Conservation (phyloP, 2,888 invertebrate genomes). For the Scaptomyza tumidula region DNA sequence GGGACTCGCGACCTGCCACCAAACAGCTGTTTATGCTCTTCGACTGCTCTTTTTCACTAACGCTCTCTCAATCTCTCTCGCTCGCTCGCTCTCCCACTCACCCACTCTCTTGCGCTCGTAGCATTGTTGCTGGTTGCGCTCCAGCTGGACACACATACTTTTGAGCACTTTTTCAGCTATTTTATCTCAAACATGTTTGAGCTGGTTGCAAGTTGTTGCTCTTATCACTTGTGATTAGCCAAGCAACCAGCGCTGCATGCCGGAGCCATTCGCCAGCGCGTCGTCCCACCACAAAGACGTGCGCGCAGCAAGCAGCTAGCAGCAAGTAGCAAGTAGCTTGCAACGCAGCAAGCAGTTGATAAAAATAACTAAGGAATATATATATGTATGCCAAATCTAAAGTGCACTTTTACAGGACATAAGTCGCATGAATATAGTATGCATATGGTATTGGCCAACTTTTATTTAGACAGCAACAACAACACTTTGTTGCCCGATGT, state of each 20-base stretch:
- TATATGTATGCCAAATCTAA: constrained; percentile 61
- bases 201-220: constrained; percentile 43
- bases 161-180: constrained; percentile 49
- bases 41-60: constrained; percentile 22
- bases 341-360: constrained; percentile 2
- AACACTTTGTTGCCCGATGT: not conserved
- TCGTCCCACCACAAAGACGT: constrained; percentile 50
- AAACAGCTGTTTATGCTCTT: constrained; percentile 52
- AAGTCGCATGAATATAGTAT: constrained; percentile 4
- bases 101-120: not conserved
- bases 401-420: constrained; percentile 26
- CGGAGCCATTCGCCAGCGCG: constrained; percentile 45
- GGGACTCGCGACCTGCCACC: constrained; percentile 22
- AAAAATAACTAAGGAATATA: constrained; percentile 22
- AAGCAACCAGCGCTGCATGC: not conserved
- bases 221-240: constrained; percentile 53
- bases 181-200: constrained; percentile 67
- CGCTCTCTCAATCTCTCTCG: constrained; percentile 2
- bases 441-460: constrained; percentile 4
- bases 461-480: not conserved
- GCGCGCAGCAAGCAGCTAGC: constrained; percentile 5
- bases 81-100: not conserved
- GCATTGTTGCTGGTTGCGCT: not conserved
- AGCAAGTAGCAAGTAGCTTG: not conserved
- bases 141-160: not conserved